A percentile compares a stretch with the other conserved stretches of the same genome.
phyloP scores from a whole-genome alignment of 2,113 vertebrate genomes.

The Bagarius yarrelli region DNA sequence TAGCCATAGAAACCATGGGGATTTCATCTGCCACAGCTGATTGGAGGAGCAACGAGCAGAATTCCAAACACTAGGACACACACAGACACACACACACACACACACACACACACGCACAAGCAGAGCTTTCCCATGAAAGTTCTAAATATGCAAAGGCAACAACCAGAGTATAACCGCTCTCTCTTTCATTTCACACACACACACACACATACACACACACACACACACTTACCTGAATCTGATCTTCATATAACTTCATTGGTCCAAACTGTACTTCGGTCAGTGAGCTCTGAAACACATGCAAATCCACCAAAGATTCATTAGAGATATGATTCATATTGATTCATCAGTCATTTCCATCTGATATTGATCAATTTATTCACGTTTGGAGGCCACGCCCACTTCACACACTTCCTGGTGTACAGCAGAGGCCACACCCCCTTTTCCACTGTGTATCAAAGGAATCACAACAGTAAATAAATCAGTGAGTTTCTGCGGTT shows the following conservation, averaged over 20 bases:
- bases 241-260: constrained; percentile 95
- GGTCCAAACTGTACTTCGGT: constrained; percentile 94
- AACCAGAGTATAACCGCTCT: neutral
- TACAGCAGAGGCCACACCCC: neutral
- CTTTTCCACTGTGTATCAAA: neutral
- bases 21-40: constrained; percentile 52
- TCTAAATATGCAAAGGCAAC: neutral
- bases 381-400: neutral
- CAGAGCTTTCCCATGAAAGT: constrained; percentile 5
- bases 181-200: neutral
- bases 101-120: too few relatives aligned
- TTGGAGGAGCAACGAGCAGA: neutral
- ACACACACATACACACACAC: constrained; percentile 1
- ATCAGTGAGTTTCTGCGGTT: neutral
- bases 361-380: neutral
- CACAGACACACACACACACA: neutral
- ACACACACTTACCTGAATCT: constrained; percentile 85
- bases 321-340: neutral
- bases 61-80: neutral
- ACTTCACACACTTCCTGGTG: too few relatives aligned
- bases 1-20: constrained; percentile 62
- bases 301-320: constrained; percentile 11
- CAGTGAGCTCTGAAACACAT: constrained; percentile 76
- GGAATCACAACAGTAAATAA: neutral
- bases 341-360: neutral